phyloP scores from a whole-genome alignment of 1,140 invertebrate genomes.

The Bradynema listronoti region DNA sequence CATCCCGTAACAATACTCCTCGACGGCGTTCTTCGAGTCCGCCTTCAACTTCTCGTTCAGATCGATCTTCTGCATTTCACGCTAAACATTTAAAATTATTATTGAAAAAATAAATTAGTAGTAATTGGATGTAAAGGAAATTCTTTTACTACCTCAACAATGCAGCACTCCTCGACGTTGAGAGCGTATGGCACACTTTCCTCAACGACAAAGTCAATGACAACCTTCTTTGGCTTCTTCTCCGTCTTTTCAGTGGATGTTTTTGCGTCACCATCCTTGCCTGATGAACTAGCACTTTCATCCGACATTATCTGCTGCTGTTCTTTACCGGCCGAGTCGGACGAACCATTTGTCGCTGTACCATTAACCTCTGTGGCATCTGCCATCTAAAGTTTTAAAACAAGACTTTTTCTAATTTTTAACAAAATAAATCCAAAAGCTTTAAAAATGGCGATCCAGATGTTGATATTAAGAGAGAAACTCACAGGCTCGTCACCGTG shows the following conservation, averaged over 20 bases:
- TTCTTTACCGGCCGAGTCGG: no score
- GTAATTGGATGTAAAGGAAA: no score
- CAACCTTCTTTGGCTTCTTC: constrained; percentile 21
- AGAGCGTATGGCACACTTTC: background rate
- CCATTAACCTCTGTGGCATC: constrained; percentile 26
- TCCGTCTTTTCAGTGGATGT: constrained; percentile 10
- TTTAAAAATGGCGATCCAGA: no score
- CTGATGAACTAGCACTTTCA: constrained; percentile 21
- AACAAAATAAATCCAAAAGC: no score
- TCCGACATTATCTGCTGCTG: constrained; percentile 21
- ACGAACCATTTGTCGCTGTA: background rate
- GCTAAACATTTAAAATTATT: background rate
- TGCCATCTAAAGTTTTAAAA: no score
- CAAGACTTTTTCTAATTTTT: no score
- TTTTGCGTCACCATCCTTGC: constrained; percentile 10
- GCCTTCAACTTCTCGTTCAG: constrained; percentile 65
- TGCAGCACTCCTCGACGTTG: background rate
- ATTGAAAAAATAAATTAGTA: background rate
- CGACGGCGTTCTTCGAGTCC: constrained; percentile 88
- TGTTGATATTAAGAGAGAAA: no score
- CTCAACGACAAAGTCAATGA: background rate
- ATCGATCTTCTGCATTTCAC: background rate
- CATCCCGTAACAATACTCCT: constrained; percentile 96
- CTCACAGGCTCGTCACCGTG: constrained; percentile 62
- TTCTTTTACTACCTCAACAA: constrained; percentile 1